These are phyloP conservation scores for Drosophila burlai DNA, from an alignment of 1,140 invertebrate species.

Conservation along the genomic window DNA sequence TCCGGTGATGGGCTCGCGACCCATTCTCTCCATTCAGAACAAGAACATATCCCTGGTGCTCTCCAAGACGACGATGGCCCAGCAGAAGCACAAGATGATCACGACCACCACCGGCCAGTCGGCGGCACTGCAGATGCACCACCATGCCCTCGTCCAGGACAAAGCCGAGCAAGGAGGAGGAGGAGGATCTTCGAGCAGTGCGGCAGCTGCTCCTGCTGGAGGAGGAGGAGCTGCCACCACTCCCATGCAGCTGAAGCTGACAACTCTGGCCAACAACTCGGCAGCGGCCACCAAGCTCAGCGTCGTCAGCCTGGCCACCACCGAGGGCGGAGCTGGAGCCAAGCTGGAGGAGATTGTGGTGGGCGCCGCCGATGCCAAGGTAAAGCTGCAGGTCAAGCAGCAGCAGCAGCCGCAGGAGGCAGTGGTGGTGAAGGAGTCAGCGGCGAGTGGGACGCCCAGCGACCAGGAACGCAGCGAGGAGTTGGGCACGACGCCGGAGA, in stretches of 20 bases:
- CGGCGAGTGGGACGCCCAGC: conserved; percentile 11
- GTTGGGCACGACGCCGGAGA: conserved; percentile 14
- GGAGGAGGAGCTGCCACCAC: background rate
- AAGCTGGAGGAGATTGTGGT: conserved; percentile 37
- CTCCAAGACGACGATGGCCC: conserved; percentile 67
- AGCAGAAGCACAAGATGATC: conserved; percentile 69
- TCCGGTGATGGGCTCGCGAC: conserved; percentile 32
- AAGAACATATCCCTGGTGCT: conserved; percentile 69
- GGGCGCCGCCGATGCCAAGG: conserved; percentile 40
- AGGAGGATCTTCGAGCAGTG: background rate
- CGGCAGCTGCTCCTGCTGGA: conserved; percentile 1
- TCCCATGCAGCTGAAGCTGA: background rate
- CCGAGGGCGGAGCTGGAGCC: background rate
- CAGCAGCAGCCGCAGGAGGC: conserved; percentile 33
- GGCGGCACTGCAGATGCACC: conserved; percentile 53
- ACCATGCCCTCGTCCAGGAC: conserved; percentile 38
- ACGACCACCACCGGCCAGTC: conserved; percentile 55
- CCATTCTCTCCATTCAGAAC: conserved; percentile 29
- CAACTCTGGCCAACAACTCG: conserved; percentile 12
- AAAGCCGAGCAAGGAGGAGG: background rate
- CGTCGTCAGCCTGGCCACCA: conserved; percentile 28
- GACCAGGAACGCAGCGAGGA: conserved; percentile 23
- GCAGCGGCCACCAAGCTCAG: conserved; percentile 26
- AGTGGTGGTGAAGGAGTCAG: background rate
- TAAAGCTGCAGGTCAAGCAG: conserved; percentile 36